Evolutionary conservation across 2,113 vertebrate genomes (phyloP).

Genomic region (Hydrochoerus hydrochaeris): DNA sequence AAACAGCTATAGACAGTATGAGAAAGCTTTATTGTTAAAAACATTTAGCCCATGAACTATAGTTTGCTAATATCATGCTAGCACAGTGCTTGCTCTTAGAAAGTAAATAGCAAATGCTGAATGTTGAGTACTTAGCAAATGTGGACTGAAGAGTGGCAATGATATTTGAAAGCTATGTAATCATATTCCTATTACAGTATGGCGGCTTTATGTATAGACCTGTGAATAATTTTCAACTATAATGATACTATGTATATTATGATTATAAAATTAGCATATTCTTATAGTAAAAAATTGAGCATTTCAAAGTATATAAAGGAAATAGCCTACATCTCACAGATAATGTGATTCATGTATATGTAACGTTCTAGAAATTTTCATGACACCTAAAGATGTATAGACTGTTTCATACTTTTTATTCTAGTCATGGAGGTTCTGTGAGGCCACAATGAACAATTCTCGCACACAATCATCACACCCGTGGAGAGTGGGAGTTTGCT

Average conservation of each 20-base stretch:
- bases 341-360: background rate
- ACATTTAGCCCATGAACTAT: background rate
- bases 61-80: background rate
- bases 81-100: background rate
- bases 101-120: background rate
- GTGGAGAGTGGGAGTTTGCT: background rate
- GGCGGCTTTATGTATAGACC: background rate
- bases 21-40: background rate
- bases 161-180: background rate
- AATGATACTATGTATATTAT: background rate
- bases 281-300: background rate
- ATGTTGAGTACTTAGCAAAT: background rate
- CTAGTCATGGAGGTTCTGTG: background rate
- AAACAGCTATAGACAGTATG: background rate
- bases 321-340: background rate
- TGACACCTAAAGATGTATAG: background rate
- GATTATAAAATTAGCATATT: background rate
- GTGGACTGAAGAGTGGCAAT: background rate
- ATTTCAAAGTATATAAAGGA: slow-evolving; percentile 34
- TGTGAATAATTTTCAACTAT: background rate
- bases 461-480: background rate
- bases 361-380: slow-evolving; percentile 27
- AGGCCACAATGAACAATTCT: background rate
- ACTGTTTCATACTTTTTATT: background rate
- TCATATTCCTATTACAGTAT: background rate